phyloP scores from a whole-genome alignment of 2,888 invertebrate genomes.

The Crioceris asparagi region DNA sequence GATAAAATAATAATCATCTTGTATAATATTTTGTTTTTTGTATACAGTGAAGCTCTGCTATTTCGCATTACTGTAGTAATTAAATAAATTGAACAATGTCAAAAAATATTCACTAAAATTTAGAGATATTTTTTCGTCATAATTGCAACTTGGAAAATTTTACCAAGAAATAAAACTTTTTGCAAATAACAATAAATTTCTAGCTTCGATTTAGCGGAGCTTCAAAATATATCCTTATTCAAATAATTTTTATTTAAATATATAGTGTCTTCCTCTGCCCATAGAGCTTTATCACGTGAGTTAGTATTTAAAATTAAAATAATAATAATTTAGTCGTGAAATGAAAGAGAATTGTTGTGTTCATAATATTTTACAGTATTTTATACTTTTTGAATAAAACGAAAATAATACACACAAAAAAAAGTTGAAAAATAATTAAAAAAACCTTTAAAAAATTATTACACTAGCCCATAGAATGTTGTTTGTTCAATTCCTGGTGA shows the following conservation, averaged over 20 bases:
- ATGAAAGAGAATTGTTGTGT: constrained; percentile 41
- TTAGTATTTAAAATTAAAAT: constrained; percentile 11
- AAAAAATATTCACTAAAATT: no score
- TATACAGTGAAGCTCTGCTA: no score
- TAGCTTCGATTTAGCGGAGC: no score
- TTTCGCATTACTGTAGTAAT: no score
- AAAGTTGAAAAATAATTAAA: constrained; percentile 25
- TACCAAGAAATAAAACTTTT: no score
- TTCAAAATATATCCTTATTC: no score
- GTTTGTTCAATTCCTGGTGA: no score
- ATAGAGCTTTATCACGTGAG: constrained; percentile 8
- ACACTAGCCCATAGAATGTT: not conserved
- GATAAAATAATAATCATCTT: constrained; percentile 7
- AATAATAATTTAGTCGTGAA: constrained; percentile 27
- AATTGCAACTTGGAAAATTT: no score
- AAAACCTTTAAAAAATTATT: constrained; percentile 10
- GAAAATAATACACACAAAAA: constrained; percentile 27
- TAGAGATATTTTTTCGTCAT: no score
- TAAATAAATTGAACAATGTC: no score
- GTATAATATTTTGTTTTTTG: constrained; percentile 16
- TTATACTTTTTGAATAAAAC: constrained; percentile 36
- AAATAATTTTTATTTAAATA: no score
- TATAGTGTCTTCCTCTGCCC: constrained; percentile 24
- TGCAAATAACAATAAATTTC: no score
- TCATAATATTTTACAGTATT: constrained; percentile 40